These are phyloP conservation scores for Etheostoma spectabile DNA, from an alignment of 2,113 vertebrate genomes.

Conservation along the genomic window DNA sequence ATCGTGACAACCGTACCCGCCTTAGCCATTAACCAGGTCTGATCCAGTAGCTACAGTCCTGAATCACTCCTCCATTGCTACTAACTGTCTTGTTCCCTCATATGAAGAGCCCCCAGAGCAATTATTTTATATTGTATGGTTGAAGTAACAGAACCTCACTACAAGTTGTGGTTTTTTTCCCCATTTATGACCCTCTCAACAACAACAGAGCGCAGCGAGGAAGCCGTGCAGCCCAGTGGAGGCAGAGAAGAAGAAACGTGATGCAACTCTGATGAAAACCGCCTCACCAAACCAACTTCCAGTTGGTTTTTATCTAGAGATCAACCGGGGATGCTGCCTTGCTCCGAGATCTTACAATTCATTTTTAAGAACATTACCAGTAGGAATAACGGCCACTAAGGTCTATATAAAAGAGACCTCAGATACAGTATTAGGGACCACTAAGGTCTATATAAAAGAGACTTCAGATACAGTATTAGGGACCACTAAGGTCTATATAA, in stretches of 20 bases:
- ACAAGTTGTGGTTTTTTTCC: slow-evolving; percentile 1
- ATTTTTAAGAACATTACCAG: not conserved
- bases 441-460: too few relatives aligned
- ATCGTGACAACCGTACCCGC: too few relatives aligned
- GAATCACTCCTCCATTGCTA: not conserved
- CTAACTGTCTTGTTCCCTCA: slow-evolving; percentile 2
- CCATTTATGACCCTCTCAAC: slow-evolving; percentile 19
- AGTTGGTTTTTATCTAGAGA: not conserved
- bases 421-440: too few relatives aligned
- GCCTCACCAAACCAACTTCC: not conserved
- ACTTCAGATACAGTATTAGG: too few relatives aligned
- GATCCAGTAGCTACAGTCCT: not conserved
- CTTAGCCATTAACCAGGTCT: not conserved
- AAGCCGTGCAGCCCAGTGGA: not conserved
- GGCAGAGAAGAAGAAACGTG: not conserved
- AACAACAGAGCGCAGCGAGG: slow-evolving; percentile 3
- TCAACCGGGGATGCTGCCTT: not conserved
- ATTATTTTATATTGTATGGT: slow-evolving; percentile 13
- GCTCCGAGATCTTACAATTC: too few relatives aligned
- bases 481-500: too few relatives aligned
- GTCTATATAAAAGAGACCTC: too few relatives aligned
- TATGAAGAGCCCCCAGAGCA: slow-evolving; percentile 4
- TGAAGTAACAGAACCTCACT: not conserved
- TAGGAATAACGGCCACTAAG: too few relatives aligned
- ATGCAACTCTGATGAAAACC: slow-evolving; percentile 32